Evolutionary conservation across 2,888 invertebrate species (phyloP), one percentile per base, ranked within the genome.

Genomic region (Brachylomia viminalis): DNA sequence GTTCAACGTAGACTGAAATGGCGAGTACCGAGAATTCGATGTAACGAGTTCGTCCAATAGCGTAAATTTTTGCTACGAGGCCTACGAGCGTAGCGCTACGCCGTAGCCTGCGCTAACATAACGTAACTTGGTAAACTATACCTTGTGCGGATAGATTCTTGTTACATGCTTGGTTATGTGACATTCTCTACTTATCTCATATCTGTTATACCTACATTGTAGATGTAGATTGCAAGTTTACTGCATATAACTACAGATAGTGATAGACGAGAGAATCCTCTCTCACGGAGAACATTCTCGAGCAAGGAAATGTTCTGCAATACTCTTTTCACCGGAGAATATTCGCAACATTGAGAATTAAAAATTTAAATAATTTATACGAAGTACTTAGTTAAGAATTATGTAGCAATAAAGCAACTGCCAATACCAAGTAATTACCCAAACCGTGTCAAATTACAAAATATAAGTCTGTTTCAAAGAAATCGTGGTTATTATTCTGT

Each of bases 81-180:
- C 38, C 71, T 79, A 79, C 79, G 79, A 62, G 72, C 79, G 81
- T 75, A 81, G 80, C 17, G 69, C 80, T 81, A 80, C 80, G 80
- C 52, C 80, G 80, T 80, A 80, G 79, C 13, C 38, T 8, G 27
- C 23, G 8, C 38, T 17, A 47, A 38, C 27, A 27, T 27, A 33
- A 38, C 27, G 13, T 59, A 5, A 49, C 27, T 33, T n/a, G 6
- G 47, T 49, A 66, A 30, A 8, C 23, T 13, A 45, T 23, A 30
- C 8, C 15, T 47, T 47, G 30, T 23, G 23, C 23, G 10, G 15
- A 49, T 23, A 8, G 30, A 23, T 47, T 8, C 47, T 47, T 47
- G 15, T 23, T n/a, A n/a, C n/a, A 47, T 15, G 4, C 15, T 45
- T 27, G 27, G 27, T 64, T 17, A 42, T 11, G 23, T 47, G 30